Base-by-base conservation (phyloP, 2,113 vertebrate genomes). In the Corydoras sp. region DNA sequence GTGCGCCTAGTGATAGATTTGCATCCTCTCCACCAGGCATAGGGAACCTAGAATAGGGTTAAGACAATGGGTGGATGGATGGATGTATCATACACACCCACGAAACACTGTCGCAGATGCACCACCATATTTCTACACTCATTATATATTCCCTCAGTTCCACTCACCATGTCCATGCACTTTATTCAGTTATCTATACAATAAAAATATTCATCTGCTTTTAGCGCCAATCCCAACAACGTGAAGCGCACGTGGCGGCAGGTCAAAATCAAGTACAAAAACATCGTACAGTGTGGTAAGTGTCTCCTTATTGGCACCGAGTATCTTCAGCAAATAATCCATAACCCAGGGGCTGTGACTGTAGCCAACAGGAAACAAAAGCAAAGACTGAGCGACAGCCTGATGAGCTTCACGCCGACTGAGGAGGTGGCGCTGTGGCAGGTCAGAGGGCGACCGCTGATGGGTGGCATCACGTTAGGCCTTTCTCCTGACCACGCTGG, bases 261-360 rank as follows among this genome's bases (percentile, higher is more conserved):
- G 68, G 78, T 80, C 18, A 80, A 80, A 68, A 68, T 74, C 29
- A 80, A 80, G 65, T 74, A 80, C 64, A 80, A 80, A 32, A 80
- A 80, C 68, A 60, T 80, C 50, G 13, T 80, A 7, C 78, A 80
- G 70, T 71, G 74, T 74, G 71, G 75, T 77, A 69, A 58, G 78
- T 77, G 32, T 62, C 29, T 72, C 12, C 55, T 35, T 63, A 14
- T 8, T 32, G 13, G 12, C 18, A 14, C 15, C 5, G 43, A 0
- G 14, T 31, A 0, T 2, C 3, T 59, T 18, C 8, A 8, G 5
- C 10, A 56, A 55, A 30, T 24, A 24, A 24, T 3, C 2, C 51
- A 10, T 73, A 29, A 66, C 59, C 43, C 29, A 1, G 12, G 3
- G 9, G 7, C 15, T 71, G 43, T 43, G 29, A 14, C 54, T 58